A percentile compares a stretch with the other conserved stretches of the same genome.
These are phyloP conservation scores for Alviniconcha strummeri DNA, from an alignment of 2,888 invertebrate species.

Conservation along the genomic window DNA sequence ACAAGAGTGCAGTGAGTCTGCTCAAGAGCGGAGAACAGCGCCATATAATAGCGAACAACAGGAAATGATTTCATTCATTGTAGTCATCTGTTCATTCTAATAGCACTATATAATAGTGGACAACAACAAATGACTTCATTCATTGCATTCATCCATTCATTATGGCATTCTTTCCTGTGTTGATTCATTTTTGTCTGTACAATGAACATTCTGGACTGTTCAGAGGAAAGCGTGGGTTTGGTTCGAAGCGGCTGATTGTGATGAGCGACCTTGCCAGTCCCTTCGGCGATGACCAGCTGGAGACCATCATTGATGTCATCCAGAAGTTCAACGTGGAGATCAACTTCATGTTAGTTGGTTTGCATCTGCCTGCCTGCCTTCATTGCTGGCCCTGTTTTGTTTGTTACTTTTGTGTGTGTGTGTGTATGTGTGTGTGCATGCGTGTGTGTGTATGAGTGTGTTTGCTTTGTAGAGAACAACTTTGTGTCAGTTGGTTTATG, in stretches of 20 bases:
- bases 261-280: constrained; percentile 80
- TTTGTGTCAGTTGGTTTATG: constrained; percentile 75
- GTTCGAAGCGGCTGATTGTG: constrained; percentile 78
- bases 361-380: not conserved
- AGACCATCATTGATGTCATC: constrained; percentile 77
- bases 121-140: no score
- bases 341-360: constrained; percentile 77
- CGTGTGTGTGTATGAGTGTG: not conserved
- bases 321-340: constrained; percentile 78
- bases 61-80: no score
- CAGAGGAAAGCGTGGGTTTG: constrained; percentile 74
- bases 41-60: no score
- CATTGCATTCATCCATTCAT: no score
- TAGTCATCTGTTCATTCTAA: no score
- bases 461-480: constrained; percentile 77
- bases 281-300: constrained; percentile 76
- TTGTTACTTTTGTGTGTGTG: not conserved
- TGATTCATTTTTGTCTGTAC: no score
- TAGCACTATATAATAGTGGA: no score
- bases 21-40: no score
- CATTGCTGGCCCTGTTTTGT: not conserved
- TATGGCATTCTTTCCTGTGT: no score
- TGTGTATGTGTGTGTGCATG: not conserved
- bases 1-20: no score
- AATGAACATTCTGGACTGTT: no score